These are phyloP conservation scores for Stratiomys singularior DNA, from an alignment of 2,888 invertebrate species.

Conservation along the genomic window DNA sequence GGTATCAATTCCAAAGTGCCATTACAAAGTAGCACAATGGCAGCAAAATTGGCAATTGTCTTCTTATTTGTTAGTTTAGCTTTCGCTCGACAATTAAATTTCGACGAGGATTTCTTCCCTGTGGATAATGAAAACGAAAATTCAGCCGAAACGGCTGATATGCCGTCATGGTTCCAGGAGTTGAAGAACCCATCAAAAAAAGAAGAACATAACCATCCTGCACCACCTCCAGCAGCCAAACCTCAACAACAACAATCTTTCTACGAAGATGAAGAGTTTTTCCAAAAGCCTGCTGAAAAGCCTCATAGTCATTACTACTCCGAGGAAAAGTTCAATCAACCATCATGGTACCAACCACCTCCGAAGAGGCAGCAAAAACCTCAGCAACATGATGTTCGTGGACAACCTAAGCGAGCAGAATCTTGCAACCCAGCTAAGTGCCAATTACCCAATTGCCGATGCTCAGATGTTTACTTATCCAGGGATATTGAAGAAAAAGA, in stretches of 20 bases:
- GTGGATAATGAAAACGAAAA: background rate
- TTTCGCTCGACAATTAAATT: constrained; percentile 21
- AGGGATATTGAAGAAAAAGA: constrained; percentile 56
- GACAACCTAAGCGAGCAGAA: constrained; percentile 52
- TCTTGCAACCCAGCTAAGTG: constrained; percentile 56
- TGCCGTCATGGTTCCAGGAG: constrained; percentile 32
- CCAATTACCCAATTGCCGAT: constrained; percentile 60
- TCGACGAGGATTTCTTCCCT: constrained; percentile 40
- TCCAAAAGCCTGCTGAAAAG: background rate
- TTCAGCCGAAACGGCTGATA: background rate
- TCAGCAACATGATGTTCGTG: background rate
- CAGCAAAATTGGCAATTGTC: constrained; percentile 20
- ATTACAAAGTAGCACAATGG: constrained; percentile 32
- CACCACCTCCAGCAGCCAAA: background rate
- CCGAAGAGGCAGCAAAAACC: constrained; percentile 2
- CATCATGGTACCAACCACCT: constrained; percentile 27
- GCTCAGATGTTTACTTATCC: constrained; percentile 58
- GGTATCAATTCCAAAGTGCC: constrained; percentile 21
- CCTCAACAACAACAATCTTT: background rate
- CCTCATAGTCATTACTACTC: constrained; percentile 7
- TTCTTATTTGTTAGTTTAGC: constrained; percentile 25
- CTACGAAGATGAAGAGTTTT: constrained; percentile 1
- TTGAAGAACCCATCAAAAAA: background rate
- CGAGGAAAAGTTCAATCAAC: constrained; percentile 22
- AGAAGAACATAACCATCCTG: background rate